Evolutionary conservation across 1,140 invertebrate species (phyloP), one percentile per base, ranked within the genome.

Genomic region (Metopolophium dirhodum): DNA sequence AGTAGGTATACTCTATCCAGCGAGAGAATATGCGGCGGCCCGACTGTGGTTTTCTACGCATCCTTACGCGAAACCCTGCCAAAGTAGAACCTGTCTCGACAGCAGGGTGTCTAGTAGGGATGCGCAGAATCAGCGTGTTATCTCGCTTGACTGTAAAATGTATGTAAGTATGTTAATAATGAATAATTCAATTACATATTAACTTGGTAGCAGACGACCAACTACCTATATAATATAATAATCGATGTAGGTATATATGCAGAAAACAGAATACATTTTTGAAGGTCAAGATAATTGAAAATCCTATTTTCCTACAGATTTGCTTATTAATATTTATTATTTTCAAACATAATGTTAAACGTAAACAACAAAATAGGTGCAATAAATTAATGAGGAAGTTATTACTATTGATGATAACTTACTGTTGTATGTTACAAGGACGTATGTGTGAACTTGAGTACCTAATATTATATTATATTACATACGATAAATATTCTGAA

Each of bases 401-500:
- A 85, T 83, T 35, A 45, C 89, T 20, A n/a, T 49, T 45, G 23
- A 88, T 49, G 47, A n/a, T 30, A 90, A 45, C 23, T 77, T 77
- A n/a, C 61, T n/a, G 61, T n/a, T 35, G 61, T n/a, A 9, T 93
- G 41, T n/a, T 91, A 90, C 93, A 83, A 93, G 77, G 77, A 77
- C 57, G 20, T 61, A 18, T 93, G 4, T 92, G 47, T 51, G 61
- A 68, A 93, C 88, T 93, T 94, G 61, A 68, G 61, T 68, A 30
- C 9, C 45, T 30, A 87, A 87, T 87, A 49, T 22, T 37, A 37
- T n/a, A 49, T 18, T 49, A 49, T 47, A 9, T 47, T 47, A 49
- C 61, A 77, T 49, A 47, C 30, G 30, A 23, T 49, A 49, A 49
- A 87, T 30, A 47, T 49, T 49, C 18, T 85, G 14, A 85, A 7